A percentile compares a stretch with the other conserved stretches of the same genome.
Evolutionary conservation across 2,113 vertebrate genomes (phyloP).

Genomic region (Elephantulus edwardii): DNA sequence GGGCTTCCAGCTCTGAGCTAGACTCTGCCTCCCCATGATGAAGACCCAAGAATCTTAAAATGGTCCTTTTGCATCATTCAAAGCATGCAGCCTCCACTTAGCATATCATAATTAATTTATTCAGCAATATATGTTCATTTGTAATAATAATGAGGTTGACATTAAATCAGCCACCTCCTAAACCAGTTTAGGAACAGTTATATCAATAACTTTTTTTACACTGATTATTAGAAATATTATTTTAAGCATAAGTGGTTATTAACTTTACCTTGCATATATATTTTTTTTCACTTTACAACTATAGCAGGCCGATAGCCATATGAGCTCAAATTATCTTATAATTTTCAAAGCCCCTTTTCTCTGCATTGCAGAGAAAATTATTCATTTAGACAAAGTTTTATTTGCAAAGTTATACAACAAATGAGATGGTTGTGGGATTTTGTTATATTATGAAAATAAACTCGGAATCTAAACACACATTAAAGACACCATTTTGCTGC

Average conservation of each 20-base stretch:
- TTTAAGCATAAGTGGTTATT: not conserved
- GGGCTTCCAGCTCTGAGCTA: not conserved
- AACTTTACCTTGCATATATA: not conserved
- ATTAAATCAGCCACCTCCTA: not conserved
- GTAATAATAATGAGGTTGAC: no score
- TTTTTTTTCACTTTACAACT: slow-evolving; percentile 12
- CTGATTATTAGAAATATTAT: not conserved
- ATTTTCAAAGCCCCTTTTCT: slow-evolving; percentile 16
- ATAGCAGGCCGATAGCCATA: not conserved
- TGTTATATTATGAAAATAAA: slow-evolving; percentile 29
- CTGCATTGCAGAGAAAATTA: slow-evolving; percentile 26
- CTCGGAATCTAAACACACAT: not conserved
- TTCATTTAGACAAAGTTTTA: slow-evolving; percentile 29
- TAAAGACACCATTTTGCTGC: not conserved
- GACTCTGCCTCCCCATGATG: not conserved
- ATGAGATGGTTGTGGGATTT: not conserved
- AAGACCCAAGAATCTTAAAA: not conserved
- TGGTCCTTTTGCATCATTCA: not conserved
- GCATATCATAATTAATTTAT: not conserved
- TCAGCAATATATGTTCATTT: not conserved
- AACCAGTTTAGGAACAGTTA: slow-evolving; percentile 7
- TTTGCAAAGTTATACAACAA: slow-evolving; percentile 36
- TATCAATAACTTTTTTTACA: not conserved
- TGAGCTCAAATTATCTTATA: not conserved
- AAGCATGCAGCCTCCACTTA: not conserved